Base-by-base conservation (phyloP, 2,113 vertebrate species). In the Australoheros scitulus region DNA sequence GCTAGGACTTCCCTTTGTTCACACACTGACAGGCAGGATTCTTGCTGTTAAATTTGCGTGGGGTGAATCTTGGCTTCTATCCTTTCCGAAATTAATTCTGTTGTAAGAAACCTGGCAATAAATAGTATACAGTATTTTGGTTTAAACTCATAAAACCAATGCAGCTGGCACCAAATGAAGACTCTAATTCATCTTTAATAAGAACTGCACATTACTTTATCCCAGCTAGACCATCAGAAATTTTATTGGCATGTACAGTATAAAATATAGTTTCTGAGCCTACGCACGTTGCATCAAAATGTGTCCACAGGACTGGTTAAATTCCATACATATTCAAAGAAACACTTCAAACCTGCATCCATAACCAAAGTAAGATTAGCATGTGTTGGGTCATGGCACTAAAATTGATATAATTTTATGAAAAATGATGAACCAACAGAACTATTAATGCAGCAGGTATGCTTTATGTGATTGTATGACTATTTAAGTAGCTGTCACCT, bases 401-500 rank as follows among this genome's bases (percentile, higher is more conserved):
- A 41, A 20, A 22, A 76, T 34, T 83, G 20, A 81, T 64, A 34
- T 38, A 61, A 3, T 34, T 7, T 20, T 61, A 61, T 91, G 15
- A 72, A 91, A 89, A 80, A 84, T 76, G 43, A 61, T 56, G 43
- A 59, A 18, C 5, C 36, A 59, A 36, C 17, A 56, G 55, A 24
- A 60, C 50, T 83, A 82, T 82, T 56, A 65, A 83, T 87, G 90
- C 82, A 81, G 60, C 41, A 34, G 6, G 34, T 50, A 29, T 79
- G 79, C 80, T 90, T 84, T 83, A 86, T 93, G 81, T 55, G 61
- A 79, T 83, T 80, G 22, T 87, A 92, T 94, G 82, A 92, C 94
- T 94, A 92, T 94, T 95, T 92, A 89, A 93, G 86, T 52, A 89
- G 63, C 11, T 24, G 4, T 89, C 89, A 91, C 70, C 88, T 80